Evolutionary conservation across 2,888 invertebrate genomes (phyloP).

Genomic region (Dioctria linearis): DNA sequence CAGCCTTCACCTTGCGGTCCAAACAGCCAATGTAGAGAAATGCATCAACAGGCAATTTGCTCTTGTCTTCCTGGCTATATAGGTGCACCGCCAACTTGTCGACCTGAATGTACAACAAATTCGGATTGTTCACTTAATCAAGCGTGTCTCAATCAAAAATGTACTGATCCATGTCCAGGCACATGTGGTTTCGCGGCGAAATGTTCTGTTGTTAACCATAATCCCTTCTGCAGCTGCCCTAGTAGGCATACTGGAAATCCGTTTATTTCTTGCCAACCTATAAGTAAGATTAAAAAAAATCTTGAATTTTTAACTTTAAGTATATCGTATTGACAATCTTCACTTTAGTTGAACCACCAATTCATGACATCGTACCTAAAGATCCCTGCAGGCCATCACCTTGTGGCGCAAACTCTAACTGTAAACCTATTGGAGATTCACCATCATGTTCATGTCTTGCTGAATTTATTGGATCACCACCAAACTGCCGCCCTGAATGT

Average conservation of each 20-base stretch:
- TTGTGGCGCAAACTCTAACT: constrained; percentile 77
- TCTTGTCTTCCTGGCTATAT: constrained; percentile 82
- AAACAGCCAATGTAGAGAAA: constrained; percentile 79
- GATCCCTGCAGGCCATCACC: constrained; percentile 77
- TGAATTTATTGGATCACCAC: constrained; percentile 80
- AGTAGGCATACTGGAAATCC: constrained; percentile 81
- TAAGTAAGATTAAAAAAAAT: constrained; percentile 69
- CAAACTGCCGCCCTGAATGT: constrained; percentile 84
- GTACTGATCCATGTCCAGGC: constrained; percentile 86
- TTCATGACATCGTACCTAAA: constrained; percentile 59
- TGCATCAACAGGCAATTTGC: constrained; percentile 77
- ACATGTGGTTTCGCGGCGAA: constrained; percentile 84
- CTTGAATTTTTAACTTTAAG: background rate
- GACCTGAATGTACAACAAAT: constrained; percentile 86
- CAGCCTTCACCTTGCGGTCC: constrained; percentile 84
- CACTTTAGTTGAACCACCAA: constrained; percentile 50
- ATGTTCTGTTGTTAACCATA: constrained; percentile 84
- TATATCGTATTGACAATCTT: constrained; percentile 12
- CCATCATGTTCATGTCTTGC: constrained; percentile 82
- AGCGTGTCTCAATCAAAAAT: constrained; percentile 85
- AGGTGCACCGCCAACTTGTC: constrained; percentile 85
- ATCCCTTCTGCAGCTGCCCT: constrained; percentile 77
- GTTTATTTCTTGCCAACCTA: constrained; percentile 75
- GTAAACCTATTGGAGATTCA: constrained; percentile 74
- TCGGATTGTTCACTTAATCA: constrained; percentile 83